Evolutionary conservation across 2,797 vertebrate genomes (phyloP), one percentile per base, ranked within the genome.

Genomic region (Pitangus sulphuratus): DNA sequence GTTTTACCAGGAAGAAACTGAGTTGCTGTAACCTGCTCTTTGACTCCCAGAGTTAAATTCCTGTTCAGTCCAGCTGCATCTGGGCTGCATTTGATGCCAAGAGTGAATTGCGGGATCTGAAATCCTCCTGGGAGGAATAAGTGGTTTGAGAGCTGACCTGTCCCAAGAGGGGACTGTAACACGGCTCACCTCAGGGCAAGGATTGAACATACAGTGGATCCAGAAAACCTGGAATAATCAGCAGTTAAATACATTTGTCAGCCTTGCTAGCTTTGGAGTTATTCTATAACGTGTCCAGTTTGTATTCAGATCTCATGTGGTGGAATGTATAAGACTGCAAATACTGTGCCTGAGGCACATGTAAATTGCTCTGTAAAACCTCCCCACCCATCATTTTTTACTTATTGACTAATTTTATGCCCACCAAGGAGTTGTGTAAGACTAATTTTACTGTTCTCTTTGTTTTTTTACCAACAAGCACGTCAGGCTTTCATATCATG

Each of bases 351-450:
- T 26, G 51, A 92, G 83, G 82, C 84, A 45, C 24, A 33, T 78
- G 53, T 75, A 96, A 86, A 90, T 94, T 84, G 51, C 87, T 53
- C 84, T 69, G 24, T 88, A 92, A 97, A 96, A 95, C 30, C n/a
- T 93, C 75, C 37, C 40, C 77, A 87, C 89, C 77, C 58, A 82
- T 96, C 22, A 12, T 48, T 84, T 95, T 86, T 91, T 84, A 78
- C 79, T 86, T 82, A 91, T 37, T 87, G 64, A 53, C 77, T 91
- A 66, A 88, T 90, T 96, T 94, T 86, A 45, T 84, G 47, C 37
- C 30, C 16, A 16, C 45, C 61, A 8, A 76, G 40, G 33, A 6
- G 6, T 88, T 91, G 87, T 85, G 56, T 56, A 91, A 93, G 66
- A 24, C 31, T 88, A 51, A 84, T 72, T 76, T 89, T 66, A 74